phyloP scores from a whole-genome alignment of 2,797 vertebrate species.

The Chloroceryle amazona region DNA sequence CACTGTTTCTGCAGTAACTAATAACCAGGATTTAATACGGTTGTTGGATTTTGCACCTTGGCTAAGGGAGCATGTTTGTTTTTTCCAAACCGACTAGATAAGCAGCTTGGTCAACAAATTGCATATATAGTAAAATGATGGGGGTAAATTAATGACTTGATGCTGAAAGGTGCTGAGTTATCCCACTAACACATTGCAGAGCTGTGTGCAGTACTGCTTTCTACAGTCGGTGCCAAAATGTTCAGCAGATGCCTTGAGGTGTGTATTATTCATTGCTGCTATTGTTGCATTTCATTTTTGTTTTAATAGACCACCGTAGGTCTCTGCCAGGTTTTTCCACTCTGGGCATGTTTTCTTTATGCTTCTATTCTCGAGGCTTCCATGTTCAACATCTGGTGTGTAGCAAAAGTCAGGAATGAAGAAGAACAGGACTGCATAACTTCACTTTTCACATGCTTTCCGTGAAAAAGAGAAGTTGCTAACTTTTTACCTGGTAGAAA shows the following conservation, averaged over 20 bases:
- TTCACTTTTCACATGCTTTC: not conserved
- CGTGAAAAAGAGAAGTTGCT: not conserved
- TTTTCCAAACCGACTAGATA: not conserved
- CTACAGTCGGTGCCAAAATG: not conserved
- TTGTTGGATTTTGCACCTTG: not conserved
- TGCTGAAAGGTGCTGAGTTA: not conserved
- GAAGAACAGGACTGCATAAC: not conserved
- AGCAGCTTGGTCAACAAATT: not conserved
- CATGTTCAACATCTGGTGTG: not conserved
- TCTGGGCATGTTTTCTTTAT: not conserved
- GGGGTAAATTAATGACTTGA: not conserved
- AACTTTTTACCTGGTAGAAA: not conserved
- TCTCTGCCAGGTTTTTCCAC: not conserved
- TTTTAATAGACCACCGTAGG: not conserved
- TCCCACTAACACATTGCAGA: accelerated
- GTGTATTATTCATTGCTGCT: not conserved
- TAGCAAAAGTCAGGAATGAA: not conserved
- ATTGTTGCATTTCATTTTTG: not conserved
- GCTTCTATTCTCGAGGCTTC: not conserved
- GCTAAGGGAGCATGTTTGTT: not conserved
- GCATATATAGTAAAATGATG: not conserved
- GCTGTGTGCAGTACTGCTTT: not conserved
- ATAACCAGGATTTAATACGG: not conserved
- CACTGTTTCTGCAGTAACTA: not conserved
- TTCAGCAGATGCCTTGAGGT: not conserved